phyloP scores from a whole-genome alignment of 2,113 vertebrate species.

The Neofelis nebulosa region DNA sequence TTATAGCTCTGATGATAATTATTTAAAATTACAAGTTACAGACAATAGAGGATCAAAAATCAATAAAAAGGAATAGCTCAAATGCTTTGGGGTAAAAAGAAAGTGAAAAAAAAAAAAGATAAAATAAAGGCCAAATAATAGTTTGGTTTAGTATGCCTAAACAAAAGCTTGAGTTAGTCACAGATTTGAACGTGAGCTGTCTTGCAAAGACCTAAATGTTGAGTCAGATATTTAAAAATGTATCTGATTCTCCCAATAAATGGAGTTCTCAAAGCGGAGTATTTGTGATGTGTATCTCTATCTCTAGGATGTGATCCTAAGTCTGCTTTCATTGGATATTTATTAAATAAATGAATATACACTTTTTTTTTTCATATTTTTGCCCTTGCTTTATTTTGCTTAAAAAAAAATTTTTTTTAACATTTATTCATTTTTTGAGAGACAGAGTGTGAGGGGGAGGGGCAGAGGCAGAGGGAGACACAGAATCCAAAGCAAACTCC shows the following conservation, averaged over 20 bases:
- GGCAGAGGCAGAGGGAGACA: too few relatives aligned
- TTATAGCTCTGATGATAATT: not conserved
- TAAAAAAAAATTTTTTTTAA: too few relatives aligned
- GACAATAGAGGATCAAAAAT: not conserved
- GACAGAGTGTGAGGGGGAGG: too few relatives aligned
- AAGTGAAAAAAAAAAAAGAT: conserved; percentile 7
- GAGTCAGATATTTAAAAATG: not conserved
- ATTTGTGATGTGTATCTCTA: not conserved
- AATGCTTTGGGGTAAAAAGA: not conserved
- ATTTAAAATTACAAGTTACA: not conserved
- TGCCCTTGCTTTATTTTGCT: not conserved
- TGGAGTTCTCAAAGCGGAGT: not conserved
- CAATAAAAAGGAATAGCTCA: not conserved
- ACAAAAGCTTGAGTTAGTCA: not conserved
- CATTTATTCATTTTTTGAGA: too few relatives aligned
- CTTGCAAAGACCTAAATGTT: not conserved
- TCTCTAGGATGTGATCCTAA: not conserved
- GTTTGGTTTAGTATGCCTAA: not conserved
- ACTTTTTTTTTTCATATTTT: not conserved
- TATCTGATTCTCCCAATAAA: not conserved
- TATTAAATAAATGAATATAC: not conserved
- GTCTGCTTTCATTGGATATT: not conserved
- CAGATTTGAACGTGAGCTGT: not conserved
- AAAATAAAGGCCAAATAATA: not conserved
- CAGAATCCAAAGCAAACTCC: too few relatives aligned